Evolutionary conservation across 2,113 vertebrate species (phyloP).

Genomic region (Calyptomena viridis): DNA sequence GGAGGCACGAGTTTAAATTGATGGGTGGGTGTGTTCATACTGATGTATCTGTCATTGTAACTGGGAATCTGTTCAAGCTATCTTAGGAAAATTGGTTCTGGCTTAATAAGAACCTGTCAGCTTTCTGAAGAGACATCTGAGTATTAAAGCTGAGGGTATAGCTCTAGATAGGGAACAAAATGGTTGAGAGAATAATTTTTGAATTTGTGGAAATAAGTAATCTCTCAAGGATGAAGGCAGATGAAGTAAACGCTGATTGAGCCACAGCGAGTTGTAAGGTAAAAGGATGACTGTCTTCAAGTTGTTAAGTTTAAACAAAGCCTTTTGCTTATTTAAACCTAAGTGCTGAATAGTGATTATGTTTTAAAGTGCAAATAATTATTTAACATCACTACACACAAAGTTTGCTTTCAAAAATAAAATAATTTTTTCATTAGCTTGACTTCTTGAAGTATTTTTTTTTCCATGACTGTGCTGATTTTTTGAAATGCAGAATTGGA

Average conservation of each 20-base stretch:
- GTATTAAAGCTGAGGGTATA: background rate
- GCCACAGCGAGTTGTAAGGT: background rate
- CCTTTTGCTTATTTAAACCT: background rate
- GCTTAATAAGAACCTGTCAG: background rate
- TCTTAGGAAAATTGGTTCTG: background rate
- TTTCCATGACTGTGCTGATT: background rate
- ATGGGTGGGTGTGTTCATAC: background rate
- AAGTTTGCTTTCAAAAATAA: background rate
- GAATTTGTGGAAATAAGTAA: background rate
- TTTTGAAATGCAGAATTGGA: background rate
- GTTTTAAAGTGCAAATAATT: background rate
- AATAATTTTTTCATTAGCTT: background rate
- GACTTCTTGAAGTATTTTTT: background rate
- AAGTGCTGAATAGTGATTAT: background rate
- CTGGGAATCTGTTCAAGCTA: background rate
- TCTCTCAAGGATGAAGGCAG: background rate
- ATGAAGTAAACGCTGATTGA: background rate
- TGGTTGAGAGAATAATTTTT: background rate
- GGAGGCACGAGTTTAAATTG: background rate
- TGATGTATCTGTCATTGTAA: background rate
- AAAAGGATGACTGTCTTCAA: background rate
- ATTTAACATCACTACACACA: background rate
- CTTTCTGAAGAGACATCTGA: background rate
- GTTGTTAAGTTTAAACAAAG: background rate
- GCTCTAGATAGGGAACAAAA: background rate